Evolutionary conservation across 1,140 invertebrate genomes (phyloP), one percentile per base, ranked within the genome.

Genomic region (Lasaia peninsularis): DNA sequence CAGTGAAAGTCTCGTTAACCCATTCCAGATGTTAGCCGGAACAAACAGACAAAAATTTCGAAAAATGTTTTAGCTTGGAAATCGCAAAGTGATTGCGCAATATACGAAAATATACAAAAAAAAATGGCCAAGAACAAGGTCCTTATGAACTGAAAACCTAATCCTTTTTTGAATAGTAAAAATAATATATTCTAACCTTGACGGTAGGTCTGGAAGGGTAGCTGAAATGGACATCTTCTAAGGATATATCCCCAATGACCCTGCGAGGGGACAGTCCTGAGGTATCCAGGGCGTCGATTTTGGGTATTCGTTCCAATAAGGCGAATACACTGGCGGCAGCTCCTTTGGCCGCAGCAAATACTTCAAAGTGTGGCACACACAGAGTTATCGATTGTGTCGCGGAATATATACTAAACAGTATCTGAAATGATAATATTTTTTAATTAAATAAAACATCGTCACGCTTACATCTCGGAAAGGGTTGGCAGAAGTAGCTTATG

Each of bases 171-270:
- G 3, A 8, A 31, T 8, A 31, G 3, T 34, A 11, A 34, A 34
- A 34, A n/a, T 34, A 34, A 11, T 34, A 9, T 34, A 34, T 11
- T 35, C 33, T 35, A 4, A 94, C 93, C 67, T 92, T 91, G 5
- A 96, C 92, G 69, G 95, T 93, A 2, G 92, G 90, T 60, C 96
- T 89, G 0, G 95, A 93, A 8, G 97, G 96, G 89, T 98, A 98
- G 10, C 90, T 89, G 72, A 96, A 96, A 58, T 91, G 80, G 0
- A 97, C 92, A 70, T 96, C 91, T 60, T 92, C 91, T 59, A 98
- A 93, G 57, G 91, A 85, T 33, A 98, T 94, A 60, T 93, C 91
- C 0, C 95, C 95, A 10, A 88, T 76, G 12, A 95, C 83, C 11
- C 89, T 89, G 1, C 91, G 88, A 3, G 92, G 91, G 40, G 91